Base-by-base conservation (phyloP, 2,888 invertebrate species). In the Rhingia rostrata region DNA sequence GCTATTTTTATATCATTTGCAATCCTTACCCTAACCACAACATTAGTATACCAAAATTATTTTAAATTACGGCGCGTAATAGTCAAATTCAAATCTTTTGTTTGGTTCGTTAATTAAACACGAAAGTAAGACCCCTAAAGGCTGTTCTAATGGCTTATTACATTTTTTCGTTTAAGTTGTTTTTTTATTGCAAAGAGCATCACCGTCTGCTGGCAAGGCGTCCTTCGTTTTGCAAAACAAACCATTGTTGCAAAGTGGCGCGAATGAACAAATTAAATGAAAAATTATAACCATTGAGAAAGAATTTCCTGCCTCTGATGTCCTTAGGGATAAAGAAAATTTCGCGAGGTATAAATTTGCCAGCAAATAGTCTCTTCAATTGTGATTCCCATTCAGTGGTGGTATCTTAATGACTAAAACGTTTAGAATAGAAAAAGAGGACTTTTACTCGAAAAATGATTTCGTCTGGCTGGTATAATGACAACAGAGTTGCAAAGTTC, bases 291-390 rank as follows among this genome's bases (percentile, higher is more conserved):
- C 1, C 22, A 22, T 22, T 22, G 1, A 22, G 22, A 2, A 1
- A 22, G 22, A 22, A 22, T 22, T 22, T 22, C 2, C 2, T 22
- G 22, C 22, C 22, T 2, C 2, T 22, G 22, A 22, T 22, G 22
- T 22, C 22, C 22, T n/a, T 22, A 22, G 22, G 22, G 22, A 1
- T 22, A 37, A 51, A 51, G 43, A 45, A 60, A 51, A 60, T 51
- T 70, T 39, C 43, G 60, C 60, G 60, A 60, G 51, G 60, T 22
- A 70, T 70, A 32, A 70, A 60, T 49, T 51, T 51, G 70, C 4
- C 51, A 49, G n/a, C 49, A 41, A 51, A 10, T 9, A 49, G 35
- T 51, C 41, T 51, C 45, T 47, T 70, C 37, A 56, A 45, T 67
- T 35, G 12, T 32, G 58, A 14, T 5, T 45, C 49, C 51, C 51